These are phyloP conservation scores for Asarcornis scutulata DNA, from an alignment of 2,113 vertebrate genomes.

Conservation along the genomic window DNA sequence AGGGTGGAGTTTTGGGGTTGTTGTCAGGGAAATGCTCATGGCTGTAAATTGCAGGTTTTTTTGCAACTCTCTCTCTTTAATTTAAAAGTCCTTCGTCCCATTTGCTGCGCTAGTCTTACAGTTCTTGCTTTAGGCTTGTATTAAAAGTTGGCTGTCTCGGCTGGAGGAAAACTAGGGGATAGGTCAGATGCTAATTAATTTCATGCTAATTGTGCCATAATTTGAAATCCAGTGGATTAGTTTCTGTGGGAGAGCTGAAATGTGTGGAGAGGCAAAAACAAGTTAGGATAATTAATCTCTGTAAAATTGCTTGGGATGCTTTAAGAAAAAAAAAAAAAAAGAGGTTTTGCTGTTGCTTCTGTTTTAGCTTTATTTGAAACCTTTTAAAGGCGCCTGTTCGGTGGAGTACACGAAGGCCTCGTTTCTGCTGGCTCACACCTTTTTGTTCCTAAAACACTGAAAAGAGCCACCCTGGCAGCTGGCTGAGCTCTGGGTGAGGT, in stretches of 20 bases:
- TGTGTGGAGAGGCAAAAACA: constrained; percentile 37
- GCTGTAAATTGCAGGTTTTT: background rate
- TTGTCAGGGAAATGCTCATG: constrained; percentile 21
- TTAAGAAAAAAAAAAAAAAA: background rate
- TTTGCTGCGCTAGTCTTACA: constrained; percentile 32
- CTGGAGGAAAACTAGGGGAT: constrained; percentile 60
- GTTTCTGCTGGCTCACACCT: background rate
- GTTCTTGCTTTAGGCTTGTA: constrained; percentile 56
- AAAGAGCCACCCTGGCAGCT: background rate
- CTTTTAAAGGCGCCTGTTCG: background rate
- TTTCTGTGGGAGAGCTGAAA: constrained; percentile 54
- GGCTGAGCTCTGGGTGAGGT: background rate
- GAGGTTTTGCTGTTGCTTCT: background rate
- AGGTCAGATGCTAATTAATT: constrained; percentile 68
- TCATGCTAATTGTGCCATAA: constrained; percentile 64
- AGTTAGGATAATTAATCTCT: constrained; percentile 51
- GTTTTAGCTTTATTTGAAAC: background rate
- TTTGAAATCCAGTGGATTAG: constrained; percentile 60
- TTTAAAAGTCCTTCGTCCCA: constrained; percentile 53
- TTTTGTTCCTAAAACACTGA: background rate
- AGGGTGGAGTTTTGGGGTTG: constrained; percentile 22
- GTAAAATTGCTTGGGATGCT: constrained; percentile 41
- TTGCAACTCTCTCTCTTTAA: background rate
- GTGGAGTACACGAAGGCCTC: background rate
- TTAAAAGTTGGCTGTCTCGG: constrained; percentile 58